Conservation (phyloP, 2,113 vertebrate species). For the Jacana jacana region DNA sequence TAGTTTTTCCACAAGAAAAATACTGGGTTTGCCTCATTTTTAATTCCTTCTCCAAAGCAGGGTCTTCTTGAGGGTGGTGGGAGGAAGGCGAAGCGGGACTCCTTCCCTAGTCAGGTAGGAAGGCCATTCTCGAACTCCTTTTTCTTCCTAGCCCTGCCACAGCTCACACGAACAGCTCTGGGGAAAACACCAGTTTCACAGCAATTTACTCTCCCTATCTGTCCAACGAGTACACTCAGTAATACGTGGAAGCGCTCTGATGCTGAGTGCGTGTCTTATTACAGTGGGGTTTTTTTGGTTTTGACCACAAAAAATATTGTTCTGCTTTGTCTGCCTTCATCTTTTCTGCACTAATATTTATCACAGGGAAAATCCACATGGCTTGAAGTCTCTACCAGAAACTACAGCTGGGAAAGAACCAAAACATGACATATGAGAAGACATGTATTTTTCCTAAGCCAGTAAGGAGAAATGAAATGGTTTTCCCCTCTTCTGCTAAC, state of each 20-base stretch:
- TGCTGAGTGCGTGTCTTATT: background rate
- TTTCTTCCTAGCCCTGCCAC: background rate
- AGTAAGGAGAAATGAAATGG: background rate
- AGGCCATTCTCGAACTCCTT: background rate
- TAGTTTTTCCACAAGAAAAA: background rate
- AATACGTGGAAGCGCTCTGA: background rate
- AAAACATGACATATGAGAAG: background rate
- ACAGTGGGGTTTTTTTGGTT: background rate
- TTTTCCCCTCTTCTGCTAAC: background rate
- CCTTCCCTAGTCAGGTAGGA: background rate
- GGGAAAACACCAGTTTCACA: background rate
- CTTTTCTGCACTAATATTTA: background rate
- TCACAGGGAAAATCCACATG: background rate
- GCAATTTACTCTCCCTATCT: background rate
- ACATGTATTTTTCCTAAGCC: background rate
- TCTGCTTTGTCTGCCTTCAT: constrained; percentile 18
- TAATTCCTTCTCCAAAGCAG: background rate
- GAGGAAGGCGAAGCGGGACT: background rate
- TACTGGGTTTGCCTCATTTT: background rate
- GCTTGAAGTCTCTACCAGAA: background rate
- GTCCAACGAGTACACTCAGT: background rate
- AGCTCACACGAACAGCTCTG: background rate
- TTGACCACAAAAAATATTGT: background rate
- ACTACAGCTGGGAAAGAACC: background rate
- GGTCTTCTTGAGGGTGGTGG: background rate